These are phyloP conservation scores for Halictus ligatus DNA, from an alignment of 2,888 invertebrate genomes.

Conservation along the genomic window DNA sequence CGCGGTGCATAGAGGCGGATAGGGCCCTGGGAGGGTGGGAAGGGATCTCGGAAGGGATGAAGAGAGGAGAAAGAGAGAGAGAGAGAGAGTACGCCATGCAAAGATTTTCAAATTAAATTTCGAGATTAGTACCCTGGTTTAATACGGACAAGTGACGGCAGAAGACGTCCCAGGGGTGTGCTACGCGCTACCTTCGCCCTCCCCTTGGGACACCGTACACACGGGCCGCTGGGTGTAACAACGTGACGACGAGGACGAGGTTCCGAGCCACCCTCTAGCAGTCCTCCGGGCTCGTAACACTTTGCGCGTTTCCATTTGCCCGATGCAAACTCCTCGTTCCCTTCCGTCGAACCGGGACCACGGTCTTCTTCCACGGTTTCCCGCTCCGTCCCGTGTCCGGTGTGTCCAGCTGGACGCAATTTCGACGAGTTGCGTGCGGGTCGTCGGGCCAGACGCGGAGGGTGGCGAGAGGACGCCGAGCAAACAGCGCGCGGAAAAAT, in stretches of 20 bases:
- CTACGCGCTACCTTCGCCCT: conserved; percentile 76
- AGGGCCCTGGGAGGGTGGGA: not conserved
- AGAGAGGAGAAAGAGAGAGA: not conserved
- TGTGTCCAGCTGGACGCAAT: conserved; percentile 35
- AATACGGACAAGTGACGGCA: conserved; percentile 82
- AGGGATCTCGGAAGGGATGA: conserved; percentile 14
- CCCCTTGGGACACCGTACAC: conserved; percentile 75
- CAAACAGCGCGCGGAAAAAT: not conserved
- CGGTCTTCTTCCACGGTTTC: conserved; percentile 5
- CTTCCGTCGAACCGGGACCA: conserved; percentile 8
- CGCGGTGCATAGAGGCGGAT: conserved; percentile 40
- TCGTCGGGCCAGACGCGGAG: conserved; percentile 11
- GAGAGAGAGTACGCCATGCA: conserved; percentile 70
- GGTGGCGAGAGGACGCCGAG: not conserved
- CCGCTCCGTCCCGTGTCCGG: conserved; percentile 7
- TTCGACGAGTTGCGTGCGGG: conserved; percentile 7
- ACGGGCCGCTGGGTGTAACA: conserved; percentile 69
- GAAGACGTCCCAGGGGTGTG: conserved; percentile 83
- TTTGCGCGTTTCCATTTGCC: conserved; percentile 77
- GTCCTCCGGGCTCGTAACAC: conserved; percentile 69
- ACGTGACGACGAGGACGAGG: conserved; percentile 72
- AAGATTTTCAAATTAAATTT: conserved; percentile 85
- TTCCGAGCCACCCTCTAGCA: conserved; percentile 60
- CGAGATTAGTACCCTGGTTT: conserved; percentile 83
- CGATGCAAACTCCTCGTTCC: conserved; percentile 62